Base-by-base conservation (phyloP, 2,797 vertebrate species). In the Rhinichthys osculus region DNA sequence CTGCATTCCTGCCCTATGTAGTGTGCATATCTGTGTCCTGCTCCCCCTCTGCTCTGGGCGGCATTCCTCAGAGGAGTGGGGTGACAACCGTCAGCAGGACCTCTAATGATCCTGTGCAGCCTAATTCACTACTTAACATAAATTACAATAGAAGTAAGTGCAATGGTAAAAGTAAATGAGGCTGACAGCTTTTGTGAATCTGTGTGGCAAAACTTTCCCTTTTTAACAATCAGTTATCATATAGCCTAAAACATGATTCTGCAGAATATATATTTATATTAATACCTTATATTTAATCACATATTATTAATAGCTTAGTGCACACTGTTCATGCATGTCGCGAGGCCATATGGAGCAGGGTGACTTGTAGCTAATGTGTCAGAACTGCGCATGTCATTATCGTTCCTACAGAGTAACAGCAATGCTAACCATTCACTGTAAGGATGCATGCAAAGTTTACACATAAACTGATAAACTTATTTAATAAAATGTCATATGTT, bases 1-100 rank as follows among this genome's bases (percentile, higher is more conserved):
- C 88, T 72, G 69, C 81, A 87, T 85, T 87, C 83, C 81, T 86
- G 62, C 80, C 85, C 85, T 59, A 81, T 67, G 59, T 86, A 86
- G 81, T 76, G 86, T 52, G 86, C 81, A 69, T 82, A 81, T 86
- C 86, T 82, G 83, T 83, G 70, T 54, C 72, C 67, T 50, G 72
- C 70, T 72, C 57, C 74, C 69, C 33, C 59, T 62, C 76, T 9
- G 62, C 73, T 62, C 52, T 66, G 5, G 17, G 54, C 70, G 17
- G 54, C 74, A 88, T 87, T 89, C 87, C 80, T 82, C 62, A 69
- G 74, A 86, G 78, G 73, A 89, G 81, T n/a, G 77, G 52, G 72
- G 71, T 76, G 84, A 90, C 85, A 86, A 88, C 84, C 76, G 66
- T 85, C 72, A 80, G 67, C 54, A 81, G 50, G 73, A 23, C 59